Evolutionary conservation across 2,888 invertebrate species (phyloP), one percentile per base, ranked within the genome.

Genomic region (Agrenia bidenticulata): DNA sequence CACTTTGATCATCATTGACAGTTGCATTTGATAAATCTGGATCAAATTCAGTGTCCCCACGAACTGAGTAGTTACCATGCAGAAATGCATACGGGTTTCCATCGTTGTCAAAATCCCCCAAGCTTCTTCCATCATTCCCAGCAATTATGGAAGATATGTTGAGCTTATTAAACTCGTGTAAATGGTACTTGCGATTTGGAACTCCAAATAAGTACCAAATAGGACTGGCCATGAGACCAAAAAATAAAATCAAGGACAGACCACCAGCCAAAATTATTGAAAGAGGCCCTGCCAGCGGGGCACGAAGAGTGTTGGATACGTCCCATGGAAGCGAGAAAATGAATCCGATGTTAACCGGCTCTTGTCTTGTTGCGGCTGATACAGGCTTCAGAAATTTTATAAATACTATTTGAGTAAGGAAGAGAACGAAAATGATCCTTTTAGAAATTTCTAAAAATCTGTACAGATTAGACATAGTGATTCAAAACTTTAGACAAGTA

Each of bases 261-360:
- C 64, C 24, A 9, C 54, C 73, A 2, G 70, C 64, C 21, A 76
- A 51, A 7, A 42, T 60, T 11, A 70, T 51, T 0, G 70, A 62
- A 0, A 70, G 37, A 26, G 70, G 70, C 11, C 67, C 70, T 21
- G 67, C 70, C 19, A 70, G 17, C 5, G 74, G 74, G 4, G 74
- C 72, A 19, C 76, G 21, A 1, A 76, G 53, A 1, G 71, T 76
- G 51, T 76, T 76, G 0, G 72, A 57, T 32, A 76, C 61, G 45
- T 76, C 76, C 62, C 71, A 76, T 1, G 76, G 76, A 13, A 74
- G 5, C 0, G 74, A 71, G 21, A 61, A 71, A 61, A 72, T 70
- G n/a, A 67, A 68, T 9, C 72, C 73, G 32, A 74, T 66, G 57
- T 71, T 75, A 2, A 73, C 45, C 4, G 69, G 69, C 39, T 74